A percentile compares a stretch with the other conserved stretches of the same genome.
These are phyloP conservation scores for Leptodactylus fuscus DNA, from an alignment of 2,113 vertebrate species.

Conservation along the genomic window DNA sequence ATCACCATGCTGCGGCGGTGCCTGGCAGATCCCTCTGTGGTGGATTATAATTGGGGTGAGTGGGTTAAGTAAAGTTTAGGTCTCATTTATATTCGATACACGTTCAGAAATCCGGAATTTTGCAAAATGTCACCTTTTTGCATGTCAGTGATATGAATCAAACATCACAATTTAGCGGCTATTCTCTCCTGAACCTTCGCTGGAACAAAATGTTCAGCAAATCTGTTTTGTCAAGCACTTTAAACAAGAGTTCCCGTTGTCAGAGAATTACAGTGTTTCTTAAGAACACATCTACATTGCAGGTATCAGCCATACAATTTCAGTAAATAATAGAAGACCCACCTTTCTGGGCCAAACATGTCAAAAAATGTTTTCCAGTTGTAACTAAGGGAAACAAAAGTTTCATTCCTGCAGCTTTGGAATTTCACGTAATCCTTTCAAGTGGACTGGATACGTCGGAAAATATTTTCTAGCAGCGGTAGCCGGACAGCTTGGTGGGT, in stretches of 20 bases:
- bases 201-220: slow-evolving; percentile 37
- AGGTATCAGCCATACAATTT: background rate
- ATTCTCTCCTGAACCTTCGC: slow-evolving; percentile 8
- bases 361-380: background rate
- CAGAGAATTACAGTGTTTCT: slow-evolving; percentile 8
- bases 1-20: background rate
- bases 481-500: no score
- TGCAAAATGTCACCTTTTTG: background rate
- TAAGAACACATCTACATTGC: background rate
- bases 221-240: slow-evolving; percentile 26
- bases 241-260: slow-evolving; percentile 18
- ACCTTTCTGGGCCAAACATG: background rate
- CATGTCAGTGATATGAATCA: background rate
- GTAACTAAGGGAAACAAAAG: background rate
- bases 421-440: no score
- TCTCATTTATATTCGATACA: background rate
- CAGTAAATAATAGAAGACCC: background rate
- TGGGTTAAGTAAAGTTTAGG: background rate
- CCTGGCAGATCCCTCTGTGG: background rate
- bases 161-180: slow-evolving; percentile 16
- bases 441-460: no score
- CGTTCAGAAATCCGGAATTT: background rate
- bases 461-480: no score
- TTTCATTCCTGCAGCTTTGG: background rate
- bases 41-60: background rate